A percentile compares a stretch with the other conserved stretches of the same genome.
Conservation (phyloP, 2,113 vertebrate genomes). For the Empidonax traillii region DNA sequence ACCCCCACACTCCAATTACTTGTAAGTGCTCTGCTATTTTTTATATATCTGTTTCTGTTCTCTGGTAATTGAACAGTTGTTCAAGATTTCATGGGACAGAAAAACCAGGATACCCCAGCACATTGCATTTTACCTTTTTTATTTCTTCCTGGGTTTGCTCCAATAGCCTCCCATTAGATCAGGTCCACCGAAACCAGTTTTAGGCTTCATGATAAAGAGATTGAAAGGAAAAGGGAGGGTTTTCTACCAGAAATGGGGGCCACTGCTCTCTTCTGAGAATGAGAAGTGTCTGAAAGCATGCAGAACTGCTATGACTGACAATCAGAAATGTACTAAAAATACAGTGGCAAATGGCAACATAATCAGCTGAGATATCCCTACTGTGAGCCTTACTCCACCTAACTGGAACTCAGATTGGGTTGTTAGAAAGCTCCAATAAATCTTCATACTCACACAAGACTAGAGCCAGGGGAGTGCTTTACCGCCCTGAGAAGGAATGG, state of each 20-base stretch:
- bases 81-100: background rate
- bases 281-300: background rate
- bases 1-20: background rate
- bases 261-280: background rate
- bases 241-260: background rate
- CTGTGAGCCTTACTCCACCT: background rate
- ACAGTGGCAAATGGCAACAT: background rate
- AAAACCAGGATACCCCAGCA: background rate
- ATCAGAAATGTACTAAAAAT: background rate
- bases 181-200: background rate
- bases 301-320: background rate
- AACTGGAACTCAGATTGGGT: background rate
- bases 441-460: background rate
- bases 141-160: background rate
- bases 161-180: background rate
- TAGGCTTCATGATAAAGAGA: background rate
- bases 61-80: background rate
- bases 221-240: background rate
- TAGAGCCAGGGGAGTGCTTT: background rate
- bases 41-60: background rate
- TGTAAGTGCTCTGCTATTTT: background rate
- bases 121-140: background rate
- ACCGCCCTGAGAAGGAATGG: background rate
- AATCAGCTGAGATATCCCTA: background rate
- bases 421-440: constrained; percentile 18